Evolutionary conservation across 2,113 vertebrate species (phyloP).

Genomic region (Muntiacus muntjak): DNA sequence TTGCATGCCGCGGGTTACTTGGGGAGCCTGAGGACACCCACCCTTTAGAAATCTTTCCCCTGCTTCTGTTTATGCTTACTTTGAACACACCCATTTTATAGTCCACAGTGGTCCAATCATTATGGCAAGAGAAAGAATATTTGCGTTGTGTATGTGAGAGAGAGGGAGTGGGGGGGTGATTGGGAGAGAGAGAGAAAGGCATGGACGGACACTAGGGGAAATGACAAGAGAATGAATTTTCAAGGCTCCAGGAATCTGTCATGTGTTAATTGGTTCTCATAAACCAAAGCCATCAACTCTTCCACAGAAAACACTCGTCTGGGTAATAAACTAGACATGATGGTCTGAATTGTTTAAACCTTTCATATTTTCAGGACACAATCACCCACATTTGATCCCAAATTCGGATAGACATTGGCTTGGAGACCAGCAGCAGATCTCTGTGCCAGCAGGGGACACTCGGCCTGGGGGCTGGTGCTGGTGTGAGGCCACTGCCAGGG

Average conservation of each 20-base stretch:
- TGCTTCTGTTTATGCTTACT: neutral
- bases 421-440: neutral
- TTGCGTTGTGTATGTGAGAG: neutral
- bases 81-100: neutral
- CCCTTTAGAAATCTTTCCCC: neutral
- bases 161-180: rapidly evolving
- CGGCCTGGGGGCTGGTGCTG: rapidly evolving
- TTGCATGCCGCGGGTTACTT: neutral
- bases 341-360: slow-evolving; percentile 29
- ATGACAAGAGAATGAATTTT: neutral
- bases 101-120: neutral
- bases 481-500: rapidly evolving
- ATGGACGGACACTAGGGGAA: neutral
- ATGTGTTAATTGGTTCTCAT: slow-evolving; percentile 28
- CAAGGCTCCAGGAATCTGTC: slow-evolving; percentile 33
- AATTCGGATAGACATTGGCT: neutral
- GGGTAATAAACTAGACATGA: slow-evolving; percentile 40
- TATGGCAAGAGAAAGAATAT: neutral
- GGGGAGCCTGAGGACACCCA: neutral
- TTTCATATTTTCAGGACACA: slow-evolving; percentile 56
- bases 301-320: slow-evolving; percentile 36
- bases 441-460: neutral
- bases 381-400: slow-evolving; percentile 33
- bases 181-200: too few species aligned
- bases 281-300: slow-evolving; percentile 52